Evolutionary conservation across 2,113 vertebrate species (phyloP).

Genomic region (Okapia johnstoni): DNA sequence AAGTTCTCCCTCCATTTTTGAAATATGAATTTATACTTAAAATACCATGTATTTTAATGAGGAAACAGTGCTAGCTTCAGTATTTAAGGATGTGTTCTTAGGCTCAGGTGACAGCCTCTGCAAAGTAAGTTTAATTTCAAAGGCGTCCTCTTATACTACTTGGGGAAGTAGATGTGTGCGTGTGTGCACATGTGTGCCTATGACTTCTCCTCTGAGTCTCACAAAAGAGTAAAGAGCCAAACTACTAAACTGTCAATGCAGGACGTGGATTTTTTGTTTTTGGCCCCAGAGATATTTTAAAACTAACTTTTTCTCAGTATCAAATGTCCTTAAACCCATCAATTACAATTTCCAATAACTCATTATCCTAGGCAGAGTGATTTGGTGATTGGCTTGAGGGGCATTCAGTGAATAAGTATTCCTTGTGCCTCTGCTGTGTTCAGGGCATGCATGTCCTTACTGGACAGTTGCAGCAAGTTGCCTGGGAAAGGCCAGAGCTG

Average conservation of each 20-base stretch:
- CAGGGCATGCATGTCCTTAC: neutral
- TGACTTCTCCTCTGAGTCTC: neutral
- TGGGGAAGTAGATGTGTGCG: no score
- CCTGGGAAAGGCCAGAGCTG: neutral
- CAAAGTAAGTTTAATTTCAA: neutral
- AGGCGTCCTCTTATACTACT: neutral
- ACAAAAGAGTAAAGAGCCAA: neutral
- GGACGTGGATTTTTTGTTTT: neutral
- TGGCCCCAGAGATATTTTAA: neutral
- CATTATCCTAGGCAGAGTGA: neutral
- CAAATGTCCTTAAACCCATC: neutral
- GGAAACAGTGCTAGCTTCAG: neutral
- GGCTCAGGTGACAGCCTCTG: neutral
- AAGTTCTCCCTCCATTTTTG: neutral
- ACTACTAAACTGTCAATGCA: neutral
- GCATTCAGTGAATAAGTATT: neutral
- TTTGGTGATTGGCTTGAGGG: neutral
- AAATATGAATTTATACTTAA: neutral
- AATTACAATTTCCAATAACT: neutral
- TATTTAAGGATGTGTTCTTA: neutral
- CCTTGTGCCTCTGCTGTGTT: neutral
- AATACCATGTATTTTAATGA: neutral
- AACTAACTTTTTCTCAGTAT: neutral
- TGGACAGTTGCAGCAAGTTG: neutral
- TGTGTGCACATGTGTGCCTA: neutral